Evolutionary conservation across 2,888 invertebrate species (phyloP).

Genomic region (Poecilus cupreus): DNA sequence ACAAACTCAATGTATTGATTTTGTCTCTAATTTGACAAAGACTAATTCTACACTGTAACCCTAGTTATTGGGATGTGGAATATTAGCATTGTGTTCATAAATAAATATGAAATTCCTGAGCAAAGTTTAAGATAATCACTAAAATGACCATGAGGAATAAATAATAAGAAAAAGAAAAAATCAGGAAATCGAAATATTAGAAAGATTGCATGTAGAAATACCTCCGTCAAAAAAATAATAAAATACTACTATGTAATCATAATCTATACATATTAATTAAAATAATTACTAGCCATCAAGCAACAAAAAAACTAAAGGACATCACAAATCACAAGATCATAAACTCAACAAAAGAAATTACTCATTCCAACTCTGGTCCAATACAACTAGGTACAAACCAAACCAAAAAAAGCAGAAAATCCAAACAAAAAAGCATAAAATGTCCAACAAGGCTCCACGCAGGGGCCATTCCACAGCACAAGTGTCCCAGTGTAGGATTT

Average conservation of each 20-base stretch:
- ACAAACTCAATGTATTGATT: too few relatives aligned
- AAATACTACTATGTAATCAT: conserved; percentile 8
- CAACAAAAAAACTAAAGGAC: not conserved
- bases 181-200: conserved; percentile 29
- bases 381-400: too few relatives aligned
- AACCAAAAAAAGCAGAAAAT: conserved; percentile 26
- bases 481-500: conserved; percentile 59
- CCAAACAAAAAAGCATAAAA: conserved; percentile 45
- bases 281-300: not conserved
- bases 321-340: not conserved
- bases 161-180: not conserved
- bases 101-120: too few relatives aligned
- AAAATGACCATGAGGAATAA: not conserved
- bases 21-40: too few relatives aligned
- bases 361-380: conserved; percentile 17
- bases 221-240: conserved; percentile 13
- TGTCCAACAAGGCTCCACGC: conserved; percentile 46
- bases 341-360: conserved; percentile 1
- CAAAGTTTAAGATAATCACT: not conserved
- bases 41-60: too few relatives aligned
- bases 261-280: conserved; percentile 22
- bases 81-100: too few relatives aligned
- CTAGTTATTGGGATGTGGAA: too few relatives aligned
- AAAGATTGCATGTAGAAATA: not conserved
- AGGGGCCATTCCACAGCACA: not conserved